Base-by-base conservation (phyloP, 2,113 vertebrate genomes). In the Aptenodytes forsteri region DNA sequence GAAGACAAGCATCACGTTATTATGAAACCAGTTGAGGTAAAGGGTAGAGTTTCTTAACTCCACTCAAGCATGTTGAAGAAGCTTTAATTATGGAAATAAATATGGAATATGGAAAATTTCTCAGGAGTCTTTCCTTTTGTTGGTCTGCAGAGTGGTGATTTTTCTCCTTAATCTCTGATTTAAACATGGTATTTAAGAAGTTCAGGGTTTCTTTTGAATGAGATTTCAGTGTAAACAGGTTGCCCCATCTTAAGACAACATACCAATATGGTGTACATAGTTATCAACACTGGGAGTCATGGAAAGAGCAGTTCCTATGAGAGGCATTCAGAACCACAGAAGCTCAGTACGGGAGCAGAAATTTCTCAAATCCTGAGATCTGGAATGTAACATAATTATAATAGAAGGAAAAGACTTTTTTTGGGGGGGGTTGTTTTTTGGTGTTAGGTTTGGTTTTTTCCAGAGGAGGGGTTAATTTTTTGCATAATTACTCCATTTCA, bases 1-100 rank as follows among this genome's bases (percentile, higher is more conserved):
- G 38, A 80, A 34, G 23, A 21, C 1, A 1, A 65, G 16, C 9
- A 58, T 58, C 55, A 32, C 0, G 1, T 36, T 47, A 50, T 46
- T 46, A 56, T 16, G 13, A 56, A 83, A 87, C 4, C 29, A 18
- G 11, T 8, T 64, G 17, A 47, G 17, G 23, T 36, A 42, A 50
- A 67, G 16, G 14, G 2, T 3, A 75, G 32, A 56, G 42, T 23
- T 56, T 8, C 34, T 73, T 40, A 79, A 26, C 27, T 55, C 32
- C 16, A 62, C 11, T 64, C 18, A 30, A 40, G 15, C 23, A 29
- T 22, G 6, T 62, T 55, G 16, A 42, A 83, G 32, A 50, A 79
- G 2, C 8, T 46, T 83, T 56, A 70, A 55, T 50, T 67, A 25
- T 11, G 66, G n/a, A n/a, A n/a, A n/a, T n/a, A n/a, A n/a, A n/a